Conservation (phyloP, 1,140 invertebrate genomes). For the Drosophila kanapiae region DNA sequence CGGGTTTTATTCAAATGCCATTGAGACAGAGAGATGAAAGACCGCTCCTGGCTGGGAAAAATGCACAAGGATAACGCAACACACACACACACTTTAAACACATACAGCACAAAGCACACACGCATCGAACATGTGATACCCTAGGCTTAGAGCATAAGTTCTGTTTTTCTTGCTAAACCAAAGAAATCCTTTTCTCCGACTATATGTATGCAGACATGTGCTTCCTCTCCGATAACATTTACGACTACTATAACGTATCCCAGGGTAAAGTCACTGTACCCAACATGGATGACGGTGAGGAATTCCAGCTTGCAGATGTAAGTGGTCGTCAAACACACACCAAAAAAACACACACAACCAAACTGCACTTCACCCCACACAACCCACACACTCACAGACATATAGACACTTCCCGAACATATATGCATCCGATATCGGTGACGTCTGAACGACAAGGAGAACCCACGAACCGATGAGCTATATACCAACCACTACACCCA, state of each 20-base stretch:
- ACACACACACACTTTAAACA: conserved; percentile 29
- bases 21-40: conserved; percentile 52
- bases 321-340: conserved; percentile 81
- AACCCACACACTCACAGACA: conserved; percentile 8
- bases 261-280: conserved; percentile 99
- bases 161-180: conserved; percentile 70
- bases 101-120: conserved; percentile 33
- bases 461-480: conserved; percentile 42
- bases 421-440: conserved; percentile 49
- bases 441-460: conserved; percentile 57
- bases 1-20: conserved; percentile 60
- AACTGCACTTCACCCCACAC: conserved; percentile 26
- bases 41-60: conserved; percentile 74
- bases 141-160: conserved; percentile 66
- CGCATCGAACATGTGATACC: conserved; percentile 25
- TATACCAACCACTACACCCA: conserved; percentile 38
- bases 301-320: conserved; percentile 94
- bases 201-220: conserved; percentile 89
- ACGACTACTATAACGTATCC: conserved; percentile 96
- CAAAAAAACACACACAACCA: conserved; percentile 18
- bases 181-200: conserved; percentile 73
- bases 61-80: conserved; percentile 30
- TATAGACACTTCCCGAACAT: conserved; percentile 22
- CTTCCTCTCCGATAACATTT: conserved; percentile 93
- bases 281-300: conserved; percentile 98